Base-by-base conservation (phyloP, 2,113 vertebrate genomes). In the Sylvietta virens region DNA sequence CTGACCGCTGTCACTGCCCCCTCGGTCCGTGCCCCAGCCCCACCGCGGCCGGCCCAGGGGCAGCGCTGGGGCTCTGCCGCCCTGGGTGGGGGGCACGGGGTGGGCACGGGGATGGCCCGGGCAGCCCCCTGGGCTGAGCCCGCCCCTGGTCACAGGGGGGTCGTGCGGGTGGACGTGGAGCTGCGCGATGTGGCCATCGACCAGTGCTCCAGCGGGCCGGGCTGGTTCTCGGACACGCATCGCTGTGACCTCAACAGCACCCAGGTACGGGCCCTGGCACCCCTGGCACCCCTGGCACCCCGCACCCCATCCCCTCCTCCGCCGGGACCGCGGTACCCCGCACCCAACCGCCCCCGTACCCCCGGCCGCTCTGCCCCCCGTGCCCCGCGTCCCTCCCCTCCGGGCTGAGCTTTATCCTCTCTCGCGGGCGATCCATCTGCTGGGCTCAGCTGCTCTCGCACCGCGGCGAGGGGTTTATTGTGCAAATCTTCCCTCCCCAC, bases 181-280 rank as follows among this genome's bases (percentile, higher is more conserved):
- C 98, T 99, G 94, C 98, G 98, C 95, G 98, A 97, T 3, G 97
- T 99, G 91, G 98, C 98, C 95, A 95, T 99, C 92, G 97, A 99
- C 94, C 99, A 99, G 97, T 99, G 99, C 60, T 84, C 97, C 54
- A 95, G 88, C 2, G 98, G 98, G 47, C 96, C 98, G 8, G 96
- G 98, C 88, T 99, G 99, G 99, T 99, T 99, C 78, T 95, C 99
- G 3, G 98, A 98, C 92, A 99, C 99, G 3, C 99, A 99, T 95
- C 98, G 97, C 95, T 99, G 99, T 86, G 99, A 99, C 91, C 99
- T 98, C 97, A 99, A 99, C 97, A 99, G 97, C 97, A 99, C 99
- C 95, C 97, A 99, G 99, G 99, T 99, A 98, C 96, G 56, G 30
- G 97, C 97, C 35, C 33, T 37, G 2, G 0, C n/a, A n/a, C n/a